Evolutionary conservation across 2,888 invertebrate genomes (phyloP), one percentile per base, ranked within the genome.

Genomic region (Lepidocyrtoides sp.): DNA sequence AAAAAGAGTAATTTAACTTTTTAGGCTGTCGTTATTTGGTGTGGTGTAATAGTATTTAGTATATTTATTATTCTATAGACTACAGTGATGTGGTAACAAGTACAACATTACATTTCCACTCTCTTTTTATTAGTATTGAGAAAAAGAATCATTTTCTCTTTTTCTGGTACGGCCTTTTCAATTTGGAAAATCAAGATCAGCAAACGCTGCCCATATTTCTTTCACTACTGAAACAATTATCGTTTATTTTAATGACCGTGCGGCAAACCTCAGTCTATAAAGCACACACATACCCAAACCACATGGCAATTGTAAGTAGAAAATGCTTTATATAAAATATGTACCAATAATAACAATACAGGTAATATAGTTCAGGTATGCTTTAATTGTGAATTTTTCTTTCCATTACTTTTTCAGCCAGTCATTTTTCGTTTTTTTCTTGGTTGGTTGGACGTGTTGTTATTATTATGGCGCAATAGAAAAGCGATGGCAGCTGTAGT

Each of bases 211-310:
- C 75, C 89, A 89, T 89, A 89, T 83, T 89, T 89, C 82, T 48
- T 89, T 89, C 83, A 89, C 89, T 83, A 83, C 83, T 83, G 89
- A 89, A 89, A 51, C 89, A 89, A 89, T 89, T 89, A 89, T 89
- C 89, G 89, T 89, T 89, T 89, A 89, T 89, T 89, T 89, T 89
- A 89, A 89, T 89, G 89, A 89, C 83, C 48, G 2, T 83, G 89
- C 89, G 89, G 89, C 89, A 89, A 89, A 89, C 82, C 89, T 89
- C 89, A 89, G 82, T 75, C 89, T 89, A 83, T 89, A 89, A 75
- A 89, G 89, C 83, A 75, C 83, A 82, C 41, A 81, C 57, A 48
- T 44, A 51, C 12, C 48, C 8, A 26, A 10, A 48, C 1, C 10
- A 57, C 20, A n/a, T n/a, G 32, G 36, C 36, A 81, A 79, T 51